A percentile compares a stretch with the other conserved stretches of the same genome.
These are phyloP conservation scores for Thymelicus acteon DNA, from an alignment of 2,888 invertebrate genomes.

Conservation along the genomic window DNA sequence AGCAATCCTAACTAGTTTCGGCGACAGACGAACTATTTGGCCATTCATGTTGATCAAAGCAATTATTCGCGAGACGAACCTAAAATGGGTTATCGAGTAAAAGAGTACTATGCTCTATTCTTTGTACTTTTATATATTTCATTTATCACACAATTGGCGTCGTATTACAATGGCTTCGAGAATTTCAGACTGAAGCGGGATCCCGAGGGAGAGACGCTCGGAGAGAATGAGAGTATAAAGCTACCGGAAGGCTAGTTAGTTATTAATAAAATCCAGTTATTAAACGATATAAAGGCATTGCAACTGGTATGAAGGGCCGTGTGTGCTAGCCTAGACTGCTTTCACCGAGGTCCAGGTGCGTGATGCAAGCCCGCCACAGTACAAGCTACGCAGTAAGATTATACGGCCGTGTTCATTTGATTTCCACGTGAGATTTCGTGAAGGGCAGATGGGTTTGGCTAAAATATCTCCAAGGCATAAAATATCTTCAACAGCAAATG, in stretches of 20 bases:
- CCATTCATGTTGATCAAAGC: slow-evolving; percentile 22
- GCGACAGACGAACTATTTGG: slow-evolving; percentile 8
- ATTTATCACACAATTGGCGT: slow-evolving; percentile 23
- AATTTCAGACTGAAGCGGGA: slow-evolving; percentile 35
- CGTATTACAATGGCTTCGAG: slow-evolving; percentile 27
- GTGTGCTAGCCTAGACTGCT: slow-evolving; percentile 45
- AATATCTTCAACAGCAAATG: too few relatives aligned
- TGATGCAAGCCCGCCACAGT: slow-evolving; percentile 32
- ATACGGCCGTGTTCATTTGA: too few relatives aligned
- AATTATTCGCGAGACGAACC: slow-evolving; percentile 30
- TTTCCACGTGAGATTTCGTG: too few relatives aligned
- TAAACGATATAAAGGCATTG: slow-evolving; percentile 43
- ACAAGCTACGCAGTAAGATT: background rate
- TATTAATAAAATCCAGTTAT: slow-evolving; percentile 54
- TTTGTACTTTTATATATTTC: slow-evolving; percentile 13
- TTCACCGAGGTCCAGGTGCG: slow-evolving; percentile 40
- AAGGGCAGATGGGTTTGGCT: too few relatives aligned
- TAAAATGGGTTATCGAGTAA: slow-evolving; percentile 23
- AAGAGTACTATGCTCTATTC: slow-evolving; percentile 17
- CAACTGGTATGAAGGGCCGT: slow-evolving; percentile 44
- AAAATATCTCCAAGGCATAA: too few relatives aligned
- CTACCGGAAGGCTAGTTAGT: slow-evolving; percentile 51
- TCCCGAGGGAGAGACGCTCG: slow-evolving; percentile 40
- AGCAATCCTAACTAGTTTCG: slow-evolving; percentile 5
- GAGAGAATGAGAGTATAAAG: slow-evolving; percentile 20